Evolutionary conservation across 2,888 invertebrate genomes (phyloP), one percentile per base, ranked within the genome.

Genomic region (Drosophila mayaguana): DNA sequence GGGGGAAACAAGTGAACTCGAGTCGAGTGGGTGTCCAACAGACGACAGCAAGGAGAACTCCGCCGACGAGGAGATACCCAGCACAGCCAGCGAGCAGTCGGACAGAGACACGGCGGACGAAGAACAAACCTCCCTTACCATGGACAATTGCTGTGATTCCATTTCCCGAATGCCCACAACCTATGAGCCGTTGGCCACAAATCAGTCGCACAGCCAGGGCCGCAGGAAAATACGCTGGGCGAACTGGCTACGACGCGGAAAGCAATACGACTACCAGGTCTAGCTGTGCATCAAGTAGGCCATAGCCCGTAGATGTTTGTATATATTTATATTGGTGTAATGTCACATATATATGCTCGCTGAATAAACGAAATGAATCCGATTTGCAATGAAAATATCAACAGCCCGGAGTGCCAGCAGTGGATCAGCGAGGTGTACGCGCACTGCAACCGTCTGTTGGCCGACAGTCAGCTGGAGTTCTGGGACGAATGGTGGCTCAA

Each of bases 401-500:
- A 71, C 1, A 63, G 73, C 22, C 32, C 6, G 16, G 78, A 80
- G 32, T 89, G 88, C 64, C 82, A 80, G 59, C 43, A 65, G 7
- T 85, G 88, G 89, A 64, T 85, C 43, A 59, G 32, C 14, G 62
- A 74, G 7, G 69, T 80, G 2, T 55, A 69, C 12, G 51, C 54
- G 8, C 75, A 84, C 34, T 85, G 89, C 57, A 70, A 62, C 14
- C 72, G 72, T 1, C 36, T 89, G 7, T 32, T 81, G 45, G 68
- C 65, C 9, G 54, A 61, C 5, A 57, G 69, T 38, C 54, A 63
- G 20, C 42, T 75, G 0, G 73, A 55, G 12, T 69, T 84, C 7
- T 84, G 77, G 82, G 71, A 89, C 12, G 63, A 55, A 6, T 89
- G 77, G 80, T 89, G 85, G 89, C 48, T 80, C 2, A 56, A 73